A percentile compares a stretch with the other conserved stretches of the same genome.
Conservation (phyloP, 2,888 invertebrate species). For the Hyles lineata region DNA sequence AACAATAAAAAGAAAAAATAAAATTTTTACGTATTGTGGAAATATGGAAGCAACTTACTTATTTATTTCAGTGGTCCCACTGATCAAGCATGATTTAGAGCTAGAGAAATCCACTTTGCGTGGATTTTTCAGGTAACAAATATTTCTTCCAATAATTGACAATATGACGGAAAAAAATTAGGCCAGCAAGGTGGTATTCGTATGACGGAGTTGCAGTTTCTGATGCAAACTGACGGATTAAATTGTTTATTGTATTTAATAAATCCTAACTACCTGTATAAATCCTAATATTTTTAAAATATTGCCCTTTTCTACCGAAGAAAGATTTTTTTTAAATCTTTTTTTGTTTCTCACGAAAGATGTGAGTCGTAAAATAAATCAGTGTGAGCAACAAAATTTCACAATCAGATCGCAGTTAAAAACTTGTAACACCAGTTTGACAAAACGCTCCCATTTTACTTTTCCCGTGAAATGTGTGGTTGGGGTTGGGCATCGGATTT, state of each 20-base stretch:
- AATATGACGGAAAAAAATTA: too few species aligned
- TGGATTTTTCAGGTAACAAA: too few species aligned
- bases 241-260: not conserved
- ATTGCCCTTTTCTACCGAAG: not conserved
- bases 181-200: too few species aligned
- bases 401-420: not conserved
- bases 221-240: not conserved
- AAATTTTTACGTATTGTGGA: too few species aligned
- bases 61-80: too few species aligned
- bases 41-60: too few species aligned
- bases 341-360: not conserved
- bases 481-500: not conserved
- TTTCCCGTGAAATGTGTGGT: not conserved
- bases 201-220: not conserved
- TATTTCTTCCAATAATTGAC: too few species aligned
- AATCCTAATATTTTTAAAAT: not conserved
- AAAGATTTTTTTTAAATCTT: not conserved
- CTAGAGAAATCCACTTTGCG: too few species aligned
- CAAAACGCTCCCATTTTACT: slow-evolving; percentile 20
- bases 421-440: slow-evolving; percentile 13
- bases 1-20: too few species aligned
- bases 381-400: not conserved
- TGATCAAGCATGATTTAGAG: too few species aligned
- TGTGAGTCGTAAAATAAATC: not conserved
- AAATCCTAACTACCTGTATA: too few species aligned